phyloP scores from a whole-genome alignment of 2,888 invertebrate species.

The Pterostichus madidus region DNA sequence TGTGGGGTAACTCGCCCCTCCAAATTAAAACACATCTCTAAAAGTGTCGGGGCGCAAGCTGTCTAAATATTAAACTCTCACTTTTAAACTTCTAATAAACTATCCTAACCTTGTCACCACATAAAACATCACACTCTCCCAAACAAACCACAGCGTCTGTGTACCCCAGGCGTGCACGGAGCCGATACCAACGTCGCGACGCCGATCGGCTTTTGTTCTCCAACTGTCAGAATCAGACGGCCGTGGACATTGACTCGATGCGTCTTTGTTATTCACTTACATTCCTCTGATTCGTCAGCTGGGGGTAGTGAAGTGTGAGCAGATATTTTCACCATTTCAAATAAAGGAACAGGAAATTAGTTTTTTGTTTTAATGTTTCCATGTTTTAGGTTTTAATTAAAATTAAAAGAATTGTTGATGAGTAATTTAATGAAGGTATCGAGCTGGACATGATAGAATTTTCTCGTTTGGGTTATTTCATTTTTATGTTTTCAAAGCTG shows the following conservation, averaged over 20 bases:
- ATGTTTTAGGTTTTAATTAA: constrained; percentile 32
- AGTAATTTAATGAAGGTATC: constrained; percentile 28
- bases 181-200: constrained; percentile 14
- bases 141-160: constrained; percentile 1
- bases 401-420: constrained; percentile 26
- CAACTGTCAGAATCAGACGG: constrained; percentile 38
- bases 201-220: constrained; percentile 35
- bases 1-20: constrained; percentile 39
- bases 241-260: constrained; percentile 32
- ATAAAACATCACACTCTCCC: background rate
- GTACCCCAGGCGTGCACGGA: background rate
- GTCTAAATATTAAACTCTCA: constrained; percentile 53
- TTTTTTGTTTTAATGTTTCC: constrained; percentile 7
- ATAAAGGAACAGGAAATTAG: constrained; percentile 24
- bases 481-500: constrained; percentile 8
- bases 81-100: constrained; percentile 29
- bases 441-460: constrained; percentile 24
- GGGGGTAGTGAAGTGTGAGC: constrained; percentile 18
- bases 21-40: constrained; percentile 30
- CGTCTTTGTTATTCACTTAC: constrained; percentile 42
- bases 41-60: constrained; percentile 36
- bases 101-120: constrained; percentile 17
- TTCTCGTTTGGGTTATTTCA: constrained; percentile 8
- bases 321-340: constrained; percentile 30
- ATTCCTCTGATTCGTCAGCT: constrained; percentile 1